phyloP scores from a whole-genome alignment of 2,888 invertebrate genomes.

The Sminthurinus aureus region DNA sequence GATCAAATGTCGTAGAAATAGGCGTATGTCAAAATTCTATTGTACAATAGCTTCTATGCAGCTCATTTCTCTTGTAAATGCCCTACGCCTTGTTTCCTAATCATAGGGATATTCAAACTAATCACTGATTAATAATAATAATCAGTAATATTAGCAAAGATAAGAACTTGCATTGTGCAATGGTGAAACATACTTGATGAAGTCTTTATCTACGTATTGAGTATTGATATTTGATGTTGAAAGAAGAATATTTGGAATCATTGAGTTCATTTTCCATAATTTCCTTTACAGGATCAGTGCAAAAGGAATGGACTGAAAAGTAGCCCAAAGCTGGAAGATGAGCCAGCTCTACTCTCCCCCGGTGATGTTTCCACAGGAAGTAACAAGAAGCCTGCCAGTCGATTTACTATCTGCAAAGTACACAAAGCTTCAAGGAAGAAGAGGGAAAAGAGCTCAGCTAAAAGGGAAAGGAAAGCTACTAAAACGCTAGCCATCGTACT shows the following conservation, averaged over 20 bases:
- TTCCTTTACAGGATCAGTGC: conserved; percentile 50
- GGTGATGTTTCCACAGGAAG: conserved; percentile 48
- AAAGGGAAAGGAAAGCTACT: conserved; percentile 96
- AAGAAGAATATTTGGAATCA: background rate
- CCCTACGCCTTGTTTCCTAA: background rate
- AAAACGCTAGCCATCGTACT: conserved; percentile 98
- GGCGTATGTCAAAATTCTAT: too few relatives aligned
- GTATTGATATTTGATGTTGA: background rate
- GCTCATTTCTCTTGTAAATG: background rate
- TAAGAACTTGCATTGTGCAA: too few relatives aligned
- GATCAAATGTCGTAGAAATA: background rate
- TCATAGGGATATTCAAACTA: background rate
- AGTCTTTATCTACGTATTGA: too few relatives aligned
- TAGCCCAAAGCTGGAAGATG: conserved; percentile 47
- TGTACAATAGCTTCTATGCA: background rate
- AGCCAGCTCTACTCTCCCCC: conserved; percentile 39
- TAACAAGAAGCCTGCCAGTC: conserved; percentile 75
- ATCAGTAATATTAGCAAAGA: background rate
- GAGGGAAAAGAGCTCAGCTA: conserved; percentile 90
- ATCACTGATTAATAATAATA: background rate
- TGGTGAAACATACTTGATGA: too few relatives aligned
- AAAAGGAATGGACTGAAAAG: conserved; percentile 55
- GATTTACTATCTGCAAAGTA: conserved; percentile 91
- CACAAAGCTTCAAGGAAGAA: conserved; percentile 96
- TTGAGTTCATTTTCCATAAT: background rate